Conservation (phyloP, 2,888 invertebrate species). For the Epiblema foenella region DNA sequence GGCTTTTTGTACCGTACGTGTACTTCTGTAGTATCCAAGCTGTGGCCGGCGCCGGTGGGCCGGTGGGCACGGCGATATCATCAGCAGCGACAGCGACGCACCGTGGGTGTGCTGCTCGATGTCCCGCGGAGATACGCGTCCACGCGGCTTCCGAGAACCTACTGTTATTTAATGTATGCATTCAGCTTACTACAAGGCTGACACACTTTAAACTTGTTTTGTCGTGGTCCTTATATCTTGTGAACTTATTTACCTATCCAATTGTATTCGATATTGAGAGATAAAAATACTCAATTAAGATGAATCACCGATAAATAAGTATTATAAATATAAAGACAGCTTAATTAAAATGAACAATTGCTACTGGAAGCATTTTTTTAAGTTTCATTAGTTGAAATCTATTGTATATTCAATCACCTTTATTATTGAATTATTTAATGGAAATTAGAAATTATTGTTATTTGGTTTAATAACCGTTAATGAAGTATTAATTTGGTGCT, state of each 20-base stretch:
- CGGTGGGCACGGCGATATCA: constrained; percentile 46
- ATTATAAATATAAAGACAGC: background rate
- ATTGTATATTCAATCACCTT: background rate
- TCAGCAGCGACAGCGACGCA: constrained; percentile 42
- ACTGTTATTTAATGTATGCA: constrained; percentile 39
- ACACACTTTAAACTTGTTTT: constrained; percentile 33
- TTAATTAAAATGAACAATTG: background rate
- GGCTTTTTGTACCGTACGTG: background rate
- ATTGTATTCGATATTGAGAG: background rate
- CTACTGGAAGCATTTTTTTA: background rate
- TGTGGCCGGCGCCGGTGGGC: constrained; percentile 39
- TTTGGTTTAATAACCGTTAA: background rate
- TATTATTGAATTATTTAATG: background rate
- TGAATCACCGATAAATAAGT: background rate
- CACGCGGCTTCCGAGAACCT: constrained; percentile 17
- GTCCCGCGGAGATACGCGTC: constrained; percentile 34
- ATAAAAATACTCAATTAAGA: background rate
- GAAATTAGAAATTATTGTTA: background rate
- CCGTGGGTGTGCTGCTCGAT: constrained; percentile 48
- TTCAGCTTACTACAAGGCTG: constrained; percentile 23
- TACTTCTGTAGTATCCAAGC: constrained; percentile 8
- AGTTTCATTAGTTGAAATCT: background rate
- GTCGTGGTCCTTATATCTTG: background rate
- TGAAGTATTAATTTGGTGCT: background rate
- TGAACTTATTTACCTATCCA: background rate